phyloP scores from a whole-genome alignment of 2,888 invertebrate species.

The Drosophila aldrichi region DNA sequence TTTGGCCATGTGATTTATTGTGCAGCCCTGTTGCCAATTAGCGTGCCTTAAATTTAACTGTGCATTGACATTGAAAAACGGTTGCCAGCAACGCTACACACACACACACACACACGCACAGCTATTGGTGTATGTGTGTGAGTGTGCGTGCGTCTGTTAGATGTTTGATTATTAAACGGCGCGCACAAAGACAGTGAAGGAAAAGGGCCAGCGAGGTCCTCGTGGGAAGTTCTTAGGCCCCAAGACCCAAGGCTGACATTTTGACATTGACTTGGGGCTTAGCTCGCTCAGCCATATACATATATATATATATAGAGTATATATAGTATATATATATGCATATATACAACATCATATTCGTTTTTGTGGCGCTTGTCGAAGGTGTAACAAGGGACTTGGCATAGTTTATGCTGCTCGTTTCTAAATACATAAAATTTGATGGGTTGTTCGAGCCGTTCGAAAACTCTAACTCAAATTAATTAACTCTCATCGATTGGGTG shows the following conservation, averaged over 20 bases:
- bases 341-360: conserved; percentile 5
- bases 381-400: conserved; percentile 1
- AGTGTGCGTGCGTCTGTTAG: conserved; percentile 17
- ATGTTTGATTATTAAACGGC: conserved; percentile 57
- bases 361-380: background rate
- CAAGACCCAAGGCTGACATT: conserved; percentile 53
- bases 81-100: conserved; percentile 34
- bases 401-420: conserved; percentile 14
- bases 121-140: background rate
- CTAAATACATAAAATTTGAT: conserved; percentile 57
- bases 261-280: conserved; percentile 55
- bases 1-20: conserved; percentile 30
- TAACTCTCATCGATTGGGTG: conserved; percentile 72
- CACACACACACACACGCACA: background rate
- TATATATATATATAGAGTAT: background rate
- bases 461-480: conserved; percentile 66
- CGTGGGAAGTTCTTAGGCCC: conserved; percentile 17
- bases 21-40: conserved; percentile 55
- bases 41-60: conserved; percentile 42
- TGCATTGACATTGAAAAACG: conserved; percentile 60
- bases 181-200: conserved; percentile 23
- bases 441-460: conserved; percentile 18
- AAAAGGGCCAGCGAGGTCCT: conserved; percentile 18
- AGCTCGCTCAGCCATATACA: background rate
- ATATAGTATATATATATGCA: background rate